Percentiles rank a stretch among this genome's conserved stretches.
These are phyloP conservation scores for Axis porcinus DNA, from an alignment of 2,113 vertebrate species.

Conservation along the genomic window DNA sequence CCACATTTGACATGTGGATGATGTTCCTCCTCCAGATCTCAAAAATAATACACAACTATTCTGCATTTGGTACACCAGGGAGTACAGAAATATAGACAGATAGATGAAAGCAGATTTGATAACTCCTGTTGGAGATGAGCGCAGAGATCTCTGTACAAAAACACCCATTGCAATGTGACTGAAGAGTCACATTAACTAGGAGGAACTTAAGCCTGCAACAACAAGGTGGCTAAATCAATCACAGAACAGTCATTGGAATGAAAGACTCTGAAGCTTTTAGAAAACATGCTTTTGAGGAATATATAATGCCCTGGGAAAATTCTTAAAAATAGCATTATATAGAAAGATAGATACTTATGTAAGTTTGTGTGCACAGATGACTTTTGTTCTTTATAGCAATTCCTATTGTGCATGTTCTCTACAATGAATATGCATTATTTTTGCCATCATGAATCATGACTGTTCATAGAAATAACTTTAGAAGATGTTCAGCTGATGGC, in stretches of 20 bases:
- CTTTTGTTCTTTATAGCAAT: constrained; percentile 16
- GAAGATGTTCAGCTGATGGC: not conserved
- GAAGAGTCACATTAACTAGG: not conserved
- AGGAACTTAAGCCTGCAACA: not conserved
- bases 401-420: not conserved
- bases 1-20: not conserved
- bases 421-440: constrained; percentile 36
- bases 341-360: constrained; percentile 24
- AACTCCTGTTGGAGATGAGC: not conserved
- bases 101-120: not conserved
- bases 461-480: constrained; percentile 9
- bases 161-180: not conserved
- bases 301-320: constrained; percentile 33
- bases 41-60: not conserved
- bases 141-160: not conserved
- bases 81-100: not conserved
- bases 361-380: not conserved
- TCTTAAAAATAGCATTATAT: constrained; percentile 3
- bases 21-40: not conserved
- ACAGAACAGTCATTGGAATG: not conserved
- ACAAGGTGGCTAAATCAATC: not conserved
- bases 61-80: not conserved
- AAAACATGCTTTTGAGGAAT: constrained; percentile 21
- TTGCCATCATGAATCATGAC: not conserved
- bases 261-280: constrained; percentile 26